These are phyloP conservation scores for Plagiodera versicolora DNA, from an alignment of 2,888 invertebrate species.

Conservation along the genomic window DNA sequence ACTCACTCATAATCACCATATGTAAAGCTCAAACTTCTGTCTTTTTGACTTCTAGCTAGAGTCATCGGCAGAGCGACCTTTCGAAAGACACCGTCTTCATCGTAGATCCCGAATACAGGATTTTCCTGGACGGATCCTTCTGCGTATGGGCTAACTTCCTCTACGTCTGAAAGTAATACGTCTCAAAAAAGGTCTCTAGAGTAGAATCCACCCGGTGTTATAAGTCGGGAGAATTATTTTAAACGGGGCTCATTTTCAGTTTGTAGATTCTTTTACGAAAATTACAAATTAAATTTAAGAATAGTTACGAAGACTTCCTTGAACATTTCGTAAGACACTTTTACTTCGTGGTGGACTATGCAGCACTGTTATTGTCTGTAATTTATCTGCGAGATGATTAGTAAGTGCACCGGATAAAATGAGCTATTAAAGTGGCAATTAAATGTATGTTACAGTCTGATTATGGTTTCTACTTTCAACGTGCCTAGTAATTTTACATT, in stretches of 20 bases:
- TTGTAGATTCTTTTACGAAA: too few relatives aligned
- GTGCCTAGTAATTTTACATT: too few relatives aligned
- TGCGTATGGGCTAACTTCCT: conserved; percentile 38
- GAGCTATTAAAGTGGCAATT: neutral
- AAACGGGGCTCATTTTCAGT: too few relatives aligned
- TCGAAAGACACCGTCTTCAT: conserved; percentile 35
- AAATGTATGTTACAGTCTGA: neutral
- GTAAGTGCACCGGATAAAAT: neutral
- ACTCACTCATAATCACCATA: conserved; percentile 43
- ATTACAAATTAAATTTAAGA: too few relatives aligned
- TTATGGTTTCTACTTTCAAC: neutral
- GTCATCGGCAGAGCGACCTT: conserved; percentile 34
- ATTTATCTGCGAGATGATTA: neutral
- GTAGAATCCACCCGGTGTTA: too few relatives aligned
- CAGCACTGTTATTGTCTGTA: neutral
- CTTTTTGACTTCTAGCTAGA: conserved; percentile 31
- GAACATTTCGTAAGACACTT: neutral
- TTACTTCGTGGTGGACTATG: neutral
- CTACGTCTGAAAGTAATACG: conserved; percentile 9
- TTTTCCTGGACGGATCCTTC: conserved; percentile 31
- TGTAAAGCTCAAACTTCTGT: conserved; percentile 43
- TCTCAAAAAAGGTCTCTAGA: too few relatives aligned
- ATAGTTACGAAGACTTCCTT: neutral
- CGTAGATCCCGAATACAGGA: conserved; percentile 39
- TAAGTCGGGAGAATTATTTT: too few relatives aligned